Conservation (phyloP, 2,113 vertebrate genomes). For the Phasianus colchicus region DNA sequence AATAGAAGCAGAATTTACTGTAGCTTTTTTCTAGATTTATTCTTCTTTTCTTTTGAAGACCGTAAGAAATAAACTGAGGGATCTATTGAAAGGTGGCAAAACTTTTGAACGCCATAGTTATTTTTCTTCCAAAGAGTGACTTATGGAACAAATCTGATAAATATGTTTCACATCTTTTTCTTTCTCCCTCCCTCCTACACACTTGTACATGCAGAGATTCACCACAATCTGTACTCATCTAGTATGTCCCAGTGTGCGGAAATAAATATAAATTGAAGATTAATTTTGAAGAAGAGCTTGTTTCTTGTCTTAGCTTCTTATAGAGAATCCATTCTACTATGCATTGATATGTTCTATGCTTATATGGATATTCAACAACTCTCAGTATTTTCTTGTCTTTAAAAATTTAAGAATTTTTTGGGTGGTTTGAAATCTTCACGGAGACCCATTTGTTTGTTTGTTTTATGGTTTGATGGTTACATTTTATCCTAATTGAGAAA, state of each 20-base stretch:
- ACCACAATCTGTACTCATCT: conserved; percentile 10
- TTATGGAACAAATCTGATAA: conserved; percentile 24
- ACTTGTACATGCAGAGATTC: background rate
- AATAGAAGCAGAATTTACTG: background rate
- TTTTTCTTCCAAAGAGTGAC: background rate
- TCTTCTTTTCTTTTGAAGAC: background rate
- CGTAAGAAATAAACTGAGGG: background rate
- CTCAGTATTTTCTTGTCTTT: background rate
- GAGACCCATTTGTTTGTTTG: background rate
- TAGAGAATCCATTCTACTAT: background rate
- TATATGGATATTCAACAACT: background rate
- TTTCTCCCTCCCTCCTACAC: conserved; percentile 30
- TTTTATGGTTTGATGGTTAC: background rate
- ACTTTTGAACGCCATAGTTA: background rate
- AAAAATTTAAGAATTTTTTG: background rate
- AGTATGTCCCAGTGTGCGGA: background rate
- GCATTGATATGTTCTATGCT: background rate
- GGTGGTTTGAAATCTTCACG: background rate
- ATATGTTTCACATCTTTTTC: conserved; percentile 49
- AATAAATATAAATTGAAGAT: background rate
- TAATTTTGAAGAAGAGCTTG: background rate
- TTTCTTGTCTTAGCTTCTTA: background rate
- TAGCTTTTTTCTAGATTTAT: background rate
- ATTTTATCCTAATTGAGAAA: background rate
- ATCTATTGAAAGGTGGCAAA: background rate